Conservation (phyloP, 1,140 invertebrate genomes). For the Acromyrmex charruanus region DNA sequence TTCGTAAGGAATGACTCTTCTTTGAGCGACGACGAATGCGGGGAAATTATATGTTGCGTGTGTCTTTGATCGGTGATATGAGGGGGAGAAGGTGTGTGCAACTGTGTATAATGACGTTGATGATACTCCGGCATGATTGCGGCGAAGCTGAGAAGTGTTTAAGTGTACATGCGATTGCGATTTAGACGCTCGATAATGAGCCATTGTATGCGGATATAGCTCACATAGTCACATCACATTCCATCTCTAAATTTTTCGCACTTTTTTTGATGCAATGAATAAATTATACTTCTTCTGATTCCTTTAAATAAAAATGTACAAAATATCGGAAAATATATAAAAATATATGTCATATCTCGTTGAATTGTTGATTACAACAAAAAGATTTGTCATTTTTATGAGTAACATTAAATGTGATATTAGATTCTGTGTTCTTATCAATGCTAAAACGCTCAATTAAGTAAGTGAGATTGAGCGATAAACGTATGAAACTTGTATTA, state of each 20-base stretch:
- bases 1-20: slow-evolving; percentile 32
- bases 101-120: slow-evolving; percentile 59
- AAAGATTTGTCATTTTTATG: not conserved
- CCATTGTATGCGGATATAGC: slow-evolving; percentile 60
- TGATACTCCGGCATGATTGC: slow-evolving; percentile 54
- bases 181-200: slow-evolving; percentile 53
- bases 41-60: slow-evolving; percentile 59
- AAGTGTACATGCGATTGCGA: slow-evolving; percentile 59
- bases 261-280: slow-evolving; percentile 25
- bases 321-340: slow-evolving; percentile 23
- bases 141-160: slow-evolving; percentile 47
- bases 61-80: slow-evolving; percentile 54
- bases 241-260: slow-evolving; percentile 52
- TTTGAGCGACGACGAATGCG: slow-evolving; percentile 39
- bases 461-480: too few species aligned
- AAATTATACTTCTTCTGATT: slow-evolving; percentile 37
- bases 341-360: slow-evolving; percentile 4
- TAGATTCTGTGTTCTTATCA: not conserved
- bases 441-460: too few species aligned
- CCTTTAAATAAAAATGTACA: not conserved
- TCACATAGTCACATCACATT: slow-evolving; percentile 47
- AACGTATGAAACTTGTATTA: too few species aligned
- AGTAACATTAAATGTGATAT: not conserved
- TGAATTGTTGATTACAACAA: not conserved
- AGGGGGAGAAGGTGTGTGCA: slow-evolving; percentile 10